phyloP scores from a whole-genome alignment of 2,888 invertebrate genomes.

The Aplocera efformata region DNA sequence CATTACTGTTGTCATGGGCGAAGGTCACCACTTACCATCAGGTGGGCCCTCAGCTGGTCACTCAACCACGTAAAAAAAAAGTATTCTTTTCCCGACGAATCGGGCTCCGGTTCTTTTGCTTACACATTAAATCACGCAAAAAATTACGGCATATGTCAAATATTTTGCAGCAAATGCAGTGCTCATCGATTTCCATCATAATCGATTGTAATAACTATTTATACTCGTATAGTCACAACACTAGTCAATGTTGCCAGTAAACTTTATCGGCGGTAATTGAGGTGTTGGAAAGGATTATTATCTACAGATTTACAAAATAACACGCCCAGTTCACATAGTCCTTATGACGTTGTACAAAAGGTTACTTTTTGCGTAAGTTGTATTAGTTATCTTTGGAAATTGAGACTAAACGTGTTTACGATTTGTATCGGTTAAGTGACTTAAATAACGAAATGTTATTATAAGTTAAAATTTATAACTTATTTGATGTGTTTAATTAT shows the following conservation, averaged over 20 bases:
- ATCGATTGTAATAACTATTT: not conserved
- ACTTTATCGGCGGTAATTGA: slow-evolving; percentile 21
- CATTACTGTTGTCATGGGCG: too few relatives aligned
- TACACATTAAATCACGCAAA: too few relatives aligned
- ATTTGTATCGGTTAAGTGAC: slow-evolving; percentile 16
- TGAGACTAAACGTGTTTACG: slow-evolving; percentile 19
- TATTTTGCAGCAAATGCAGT: too few relatives aligned
- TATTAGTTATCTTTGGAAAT: slow-evolving; percentile 2
- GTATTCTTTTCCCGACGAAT: too few relatives aligned
- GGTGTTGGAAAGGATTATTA: slow-evolving; percentile 21
- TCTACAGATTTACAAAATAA: slow-evolving; percentile 19
- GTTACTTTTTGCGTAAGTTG: slow-evolving; percentile 2
- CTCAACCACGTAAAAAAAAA: too few relatives aligned
- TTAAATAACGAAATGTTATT: slow-evolving; percentile 19
- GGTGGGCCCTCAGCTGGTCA: too few relatives aligned
- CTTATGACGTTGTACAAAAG: not conserved
- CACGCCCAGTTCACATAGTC: not conserved
- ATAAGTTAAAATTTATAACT: slow-evolving; percentile 10
- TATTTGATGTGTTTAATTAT: slow-evolving; percentile 8
- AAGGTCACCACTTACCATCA: too few relatives aligned
- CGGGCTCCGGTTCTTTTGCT: too few relatives aligned
- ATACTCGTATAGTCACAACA: slow-evolving; percentile 4
- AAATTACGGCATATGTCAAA: too few relatives aligned
- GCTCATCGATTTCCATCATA: too few relatives aligned
- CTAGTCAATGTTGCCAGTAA: slow-evolving; percentile 16